phyloP scores from a whole-genome alignment of 2,113 vertebrate genomes.

The Epinephelus moara region DNA sequence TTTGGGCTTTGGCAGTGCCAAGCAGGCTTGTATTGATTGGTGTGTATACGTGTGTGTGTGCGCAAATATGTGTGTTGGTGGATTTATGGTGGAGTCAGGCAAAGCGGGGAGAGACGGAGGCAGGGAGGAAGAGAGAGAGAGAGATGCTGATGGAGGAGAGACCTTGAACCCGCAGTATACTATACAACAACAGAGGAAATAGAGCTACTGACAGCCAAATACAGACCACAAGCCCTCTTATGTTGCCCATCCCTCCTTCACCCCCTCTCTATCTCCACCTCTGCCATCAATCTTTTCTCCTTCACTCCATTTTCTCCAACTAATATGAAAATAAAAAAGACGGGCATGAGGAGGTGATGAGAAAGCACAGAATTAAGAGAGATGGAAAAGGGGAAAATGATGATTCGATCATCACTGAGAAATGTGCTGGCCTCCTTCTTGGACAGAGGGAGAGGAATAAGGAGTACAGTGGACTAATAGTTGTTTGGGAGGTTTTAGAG shows the following conservation, averaged over 20 bases:
- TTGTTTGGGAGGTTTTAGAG: background rate
- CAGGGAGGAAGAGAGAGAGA: constrained; percentile 40
- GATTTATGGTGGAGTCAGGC: constrained; percentile 74
- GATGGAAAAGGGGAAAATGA: constrained; percentile 5
- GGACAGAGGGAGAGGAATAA: background rate
- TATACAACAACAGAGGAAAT: constrained; percentile 65
- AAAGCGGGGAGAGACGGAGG: constrained; percentile 38
- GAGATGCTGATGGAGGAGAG: constrained; percentile 57
- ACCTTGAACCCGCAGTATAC: constrained; percentile 64
- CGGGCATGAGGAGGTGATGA: background rate
- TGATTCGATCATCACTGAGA: constrained; percentile 11
- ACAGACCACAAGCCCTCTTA: constrained; percentile 6
- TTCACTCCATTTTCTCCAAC: constrained; percentile 14
- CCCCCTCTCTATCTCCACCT: background rate
- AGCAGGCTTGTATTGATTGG: constrained; percentile 80
- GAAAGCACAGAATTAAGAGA: constrained; percentile 23
- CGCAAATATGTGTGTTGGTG: constrained; percentile 58
- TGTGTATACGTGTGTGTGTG: constrained; percentile 48
- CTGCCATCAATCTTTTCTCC: constrained; percentile 20
- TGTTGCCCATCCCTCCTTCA: background rate
- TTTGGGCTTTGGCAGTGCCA: constrained; percentile 83
- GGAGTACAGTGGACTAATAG: background rate
- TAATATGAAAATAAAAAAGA: constrained; percentile 17
- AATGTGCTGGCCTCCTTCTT: background rate
- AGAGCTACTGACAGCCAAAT: constrained; percentile 48